These are phyloP conservation scores for Hypselothyrea guttata DNA, from an alignment of 2,888 invertebrate species.

Conservation along the genomic window DNA sequence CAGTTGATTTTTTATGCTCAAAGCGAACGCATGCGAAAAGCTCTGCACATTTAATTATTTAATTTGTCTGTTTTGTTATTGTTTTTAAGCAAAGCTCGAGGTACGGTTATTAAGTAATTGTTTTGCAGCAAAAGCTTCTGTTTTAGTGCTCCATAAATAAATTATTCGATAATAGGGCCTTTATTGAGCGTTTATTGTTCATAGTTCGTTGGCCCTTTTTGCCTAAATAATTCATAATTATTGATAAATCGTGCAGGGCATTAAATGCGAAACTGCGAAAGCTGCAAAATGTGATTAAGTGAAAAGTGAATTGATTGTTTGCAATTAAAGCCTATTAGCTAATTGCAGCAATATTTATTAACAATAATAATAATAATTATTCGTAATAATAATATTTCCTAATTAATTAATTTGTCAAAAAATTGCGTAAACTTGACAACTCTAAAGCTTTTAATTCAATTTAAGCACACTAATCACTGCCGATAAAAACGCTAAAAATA, in stretches of 20 bases:
- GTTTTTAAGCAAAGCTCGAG: slow-evolving; percentile 31
- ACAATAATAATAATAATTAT: too few relatives aligned
- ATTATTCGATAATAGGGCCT: slow-evolving; percentile 40
- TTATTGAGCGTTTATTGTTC: slow-evolving; percentile 31
- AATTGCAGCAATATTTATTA: too few relatives aligned
- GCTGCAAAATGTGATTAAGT: background rate
- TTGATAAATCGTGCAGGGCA: slow-evolving; percentile 40
- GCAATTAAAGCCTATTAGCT: too few relatives aligned
- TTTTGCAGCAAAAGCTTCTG: slow-evolving; percentile 18
- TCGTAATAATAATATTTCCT: too few relatives aligned
- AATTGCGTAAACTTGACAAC: too few relatives aligned
- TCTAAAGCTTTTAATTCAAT: too few relatives aligned
- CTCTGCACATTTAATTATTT: slow-evolving; percentile 26
- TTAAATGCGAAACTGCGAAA: slow-evolving; percentile 1
- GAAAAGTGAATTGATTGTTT: too few relatives aligned
- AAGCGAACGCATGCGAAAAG: slow-evolving; percentile 60
- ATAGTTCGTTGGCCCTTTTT: slow-evolving; percentile 62
- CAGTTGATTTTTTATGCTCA: slow-evolving; percentile 66
- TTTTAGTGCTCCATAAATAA: slow-evolving; percentile 43
- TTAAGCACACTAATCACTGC: too few relatives aligned
- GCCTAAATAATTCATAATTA: slow-evolving; percentile 45
- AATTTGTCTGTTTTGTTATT: slow-evolving; percentile 34
- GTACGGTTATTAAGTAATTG: too few relatives aligned
- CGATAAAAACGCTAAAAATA: too few relatives aligned
- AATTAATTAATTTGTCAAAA: too few relatives aligned